Evolutionary conservation across 2,888 invertebrate genomes (phyloP), one percentile per base, ranked within the genome.

Genomic region (Aphodius granarius): DNA sequence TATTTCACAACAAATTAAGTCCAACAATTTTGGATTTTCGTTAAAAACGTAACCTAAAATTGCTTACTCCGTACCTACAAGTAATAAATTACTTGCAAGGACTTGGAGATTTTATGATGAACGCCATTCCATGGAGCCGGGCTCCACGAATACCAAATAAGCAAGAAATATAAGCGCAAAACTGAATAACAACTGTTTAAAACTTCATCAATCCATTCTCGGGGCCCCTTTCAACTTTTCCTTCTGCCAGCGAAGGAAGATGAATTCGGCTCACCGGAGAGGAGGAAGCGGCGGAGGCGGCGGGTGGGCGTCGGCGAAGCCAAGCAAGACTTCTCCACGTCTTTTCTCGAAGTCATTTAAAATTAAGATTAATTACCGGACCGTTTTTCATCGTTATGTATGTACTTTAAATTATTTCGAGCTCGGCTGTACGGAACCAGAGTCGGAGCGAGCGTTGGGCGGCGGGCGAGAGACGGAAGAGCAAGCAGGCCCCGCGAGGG

Each of bases 301-400:
- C n/a, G n/a, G n/a, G n/a, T n/a, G 65, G 18, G 65, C 18, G 16
- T 15, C 17, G 17, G 13, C n/a, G 18, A 19, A 20, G 68, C 18
- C 5, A n/a, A 1, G 68, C 18, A 2, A 17, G 18, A 19, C 19
- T 23, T 23, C 23, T 43, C 43, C 13, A 43, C 43, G 43, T 3
- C 43, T 43, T 43, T 43, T 43, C 43, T 3, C 43, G 43, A 78
- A 82, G 82, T 84, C 83, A 84, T 85, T 84, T 83, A 83, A 85
- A 85, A 85, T 85, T 85, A 84, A 85, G 85, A 85, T 86, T 85
- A 85, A 85, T 86, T 84, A 83, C 83, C 78, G 73, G 80, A 79
- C 81, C 82, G 83, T 84, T 84, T 85, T 85, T 85, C 84, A 81
- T 80, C 81, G 76, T 76, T 81, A 80, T 82, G 81, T 83, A 83